Evolutionary conservation across 2,113 vertebrate species (phyloP).

Genomic region (Paraplagusia blochii): DNA sequence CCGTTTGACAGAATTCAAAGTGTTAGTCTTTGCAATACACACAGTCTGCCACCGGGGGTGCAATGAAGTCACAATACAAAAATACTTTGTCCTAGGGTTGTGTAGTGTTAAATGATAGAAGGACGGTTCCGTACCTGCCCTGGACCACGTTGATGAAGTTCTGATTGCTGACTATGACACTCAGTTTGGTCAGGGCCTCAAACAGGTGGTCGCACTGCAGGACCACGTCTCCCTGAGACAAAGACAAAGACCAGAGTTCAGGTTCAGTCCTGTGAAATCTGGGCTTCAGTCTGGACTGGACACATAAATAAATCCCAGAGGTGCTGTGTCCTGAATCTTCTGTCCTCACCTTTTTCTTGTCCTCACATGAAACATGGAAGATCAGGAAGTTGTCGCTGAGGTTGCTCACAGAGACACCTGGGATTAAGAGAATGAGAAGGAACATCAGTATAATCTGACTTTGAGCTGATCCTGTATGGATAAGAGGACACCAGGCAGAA

Average conservation of each 20-base stretch:
- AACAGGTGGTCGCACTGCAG: conserved; percentile 87
- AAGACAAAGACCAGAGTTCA: not conserved
- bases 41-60: too few species aligned
- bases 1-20: too few species aligned
- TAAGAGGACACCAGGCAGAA: too few species aligned
- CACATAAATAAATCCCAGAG: too few species aligned
- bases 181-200: conserved; percentile 85
- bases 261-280: not conserved
- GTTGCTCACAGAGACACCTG: conserved; percentile 90
- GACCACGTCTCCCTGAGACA: conserved; percentile 86
- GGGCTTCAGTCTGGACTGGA: not conserved
- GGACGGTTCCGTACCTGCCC: conserved; percentile 78
- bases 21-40: too few species aligned
- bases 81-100: too few species aligned
- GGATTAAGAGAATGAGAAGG: too few species aligned
- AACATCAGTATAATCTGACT: too few species aligned
- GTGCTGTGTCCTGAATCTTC: not conserved
- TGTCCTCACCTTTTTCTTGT: conserved; percentile 83
- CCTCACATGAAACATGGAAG: conserved; percentile 83
- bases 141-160: conserved; percentile 80
- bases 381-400: conserved; percentile 87
- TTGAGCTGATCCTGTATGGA: too few species aligned
- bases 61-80: too few species aligned
- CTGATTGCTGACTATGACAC: conserved; percentile 79
- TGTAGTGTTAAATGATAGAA: not conserved